Evolutionary conservation across 2,797 vertebrate species (phyloP), one percentile per base, ranked within the genome.

Genomic region (Eulemur rubriventer): DNA sequence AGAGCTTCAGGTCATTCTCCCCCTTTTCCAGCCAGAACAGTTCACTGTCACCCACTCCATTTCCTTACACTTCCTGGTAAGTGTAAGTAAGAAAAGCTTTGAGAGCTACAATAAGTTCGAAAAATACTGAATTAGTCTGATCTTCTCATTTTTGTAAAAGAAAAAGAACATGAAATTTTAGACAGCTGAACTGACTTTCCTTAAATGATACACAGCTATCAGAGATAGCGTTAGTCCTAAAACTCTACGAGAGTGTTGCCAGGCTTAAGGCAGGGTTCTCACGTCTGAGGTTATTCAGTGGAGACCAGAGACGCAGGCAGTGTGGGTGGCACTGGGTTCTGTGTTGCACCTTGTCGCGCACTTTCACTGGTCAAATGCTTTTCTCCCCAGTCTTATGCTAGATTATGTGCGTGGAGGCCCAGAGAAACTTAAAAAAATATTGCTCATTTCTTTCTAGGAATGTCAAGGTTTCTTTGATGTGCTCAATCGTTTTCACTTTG

Each of bases 391-490:
- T 22, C 30, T 13, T 26, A 43, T 1, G 43, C 22, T 38, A 43
- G 55, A 28, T 65, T 48, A 30, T 30, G 12, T 9, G 6, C 5
- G 5, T 20, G 16, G 28, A 46, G 2, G 9, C 33, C 72, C 46
- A 52, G 65, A 85, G 35, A 90, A 90, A 95, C 6, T 18, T 48
- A 63, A 80, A 84, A 87, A 87, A 61, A 83, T 59, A 79, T 2
- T 8, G 2, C n/a, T 87, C 41, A 24, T 48, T 88, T 73, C 75
- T 91, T 80, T 67, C 73, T 38, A 50, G 33, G 38, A 89, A 78
- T 28, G 7, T 67, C 86, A 80, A 72, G 48, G 30, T 76, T 35
- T 24, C 67, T 87, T 91, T 73, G 55, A 88, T 75, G 18, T 7
- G 33, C 24, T 79, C 78, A 59, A 61, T 28, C 61, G 17, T 73